Percentiles rank a stretch among this genome's conserved stretches.
Conservation (phyloP, 2,113 vertebrate genomes). For the Microcebus tavaratra region DNA sequence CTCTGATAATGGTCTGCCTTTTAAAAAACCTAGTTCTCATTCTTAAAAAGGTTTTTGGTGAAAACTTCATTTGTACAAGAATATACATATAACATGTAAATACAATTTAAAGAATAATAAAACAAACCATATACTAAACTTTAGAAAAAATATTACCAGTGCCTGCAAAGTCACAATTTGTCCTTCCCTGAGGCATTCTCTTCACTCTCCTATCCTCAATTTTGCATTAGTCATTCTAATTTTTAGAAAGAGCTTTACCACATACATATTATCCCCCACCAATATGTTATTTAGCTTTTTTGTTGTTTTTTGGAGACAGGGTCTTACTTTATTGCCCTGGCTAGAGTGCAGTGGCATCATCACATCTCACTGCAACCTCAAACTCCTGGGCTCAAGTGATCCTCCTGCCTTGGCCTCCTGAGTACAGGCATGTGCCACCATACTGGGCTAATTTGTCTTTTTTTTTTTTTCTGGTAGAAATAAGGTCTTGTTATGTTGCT, state of each 20-base stretch:
- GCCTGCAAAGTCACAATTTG: background rate
- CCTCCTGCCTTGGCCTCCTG: no score
- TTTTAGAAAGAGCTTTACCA: background rate
- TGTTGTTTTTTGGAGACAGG: no score
- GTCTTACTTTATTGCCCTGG: no score
- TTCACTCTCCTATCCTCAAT: background rate
- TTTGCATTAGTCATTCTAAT: background rate
- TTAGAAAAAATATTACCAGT: background rate
- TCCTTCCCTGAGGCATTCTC: background rate
- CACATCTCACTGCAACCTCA: no score
- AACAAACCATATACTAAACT: background rate
- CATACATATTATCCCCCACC: background rate
- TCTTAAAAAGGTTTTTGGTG: background rate
- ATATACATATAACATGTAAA: background rate
- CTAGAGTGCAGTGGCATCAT: no score
- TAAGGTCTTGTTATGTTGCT: no score
- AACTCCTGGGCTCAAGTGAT: no score
- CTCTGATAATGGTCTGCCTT: background rate
- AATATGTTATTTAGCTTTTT: background rate
- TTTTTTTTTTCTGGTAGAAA: no score
- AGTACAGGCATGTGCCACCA: no score
- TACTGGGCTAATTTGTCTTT: no score
- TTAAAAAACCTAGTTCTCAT: background rate
- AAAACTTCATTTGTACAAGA: background rate
- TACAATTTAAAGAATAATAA: background rate